Evolutionary conservation across 2,888 invertebrate species (phyloP).

Genomic region (Mactromeris polynyma): DNA sequence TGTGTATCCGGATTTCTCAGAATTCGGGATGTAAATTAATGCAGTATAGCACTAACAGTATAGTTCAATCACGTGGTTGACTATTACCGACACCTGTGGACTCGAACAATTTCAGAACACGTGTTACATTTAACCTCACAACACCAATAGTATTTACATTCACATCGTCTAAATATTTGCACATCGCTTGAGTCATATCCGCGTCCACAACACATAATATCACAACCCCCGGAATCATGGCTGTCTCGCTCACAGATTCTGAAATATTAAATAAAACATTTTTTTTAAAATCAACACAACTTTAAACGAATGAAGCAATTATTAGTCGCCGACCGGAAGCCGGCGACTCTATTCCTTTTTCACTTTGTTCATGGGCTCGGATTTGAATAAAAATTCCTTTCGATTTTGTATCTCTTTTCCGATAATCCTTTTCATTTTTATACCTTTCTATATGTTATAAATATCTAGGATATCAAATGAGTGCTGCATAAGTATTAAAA

Average conservation of each 20-base stretch:
- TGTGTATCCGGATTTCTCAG: conserved; percentile 23
- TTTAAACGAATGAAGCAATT: not conserved
- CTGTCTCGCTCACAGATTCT: conserved; percentile 91
- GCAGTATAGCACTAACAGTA: not conserved
- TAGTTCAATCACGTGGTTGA: not conserved
- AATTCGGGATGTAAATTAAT: not conserved
- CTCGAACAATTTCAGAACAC: conserved; percentile 90
- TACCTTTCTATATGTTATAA: too few species aligned
- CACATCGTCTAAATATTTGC: conserved; percentile 91
- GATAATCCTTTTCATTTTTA: too few species aligned
- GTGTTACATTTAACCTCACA: conserved; percentile 95
- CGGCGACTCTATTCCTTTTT: too few species aligned
- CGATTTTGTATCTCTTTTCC: too few species aligned
- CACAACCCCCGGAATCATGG: conserved; percentile 92
- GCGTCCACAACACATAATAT: conserved; percentile 94
- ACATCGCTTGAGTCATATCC: conserved; percentile 92
- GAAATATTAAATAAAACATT: conserved; percentile 45
- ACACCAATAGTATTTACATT: conserved; percentile 95
- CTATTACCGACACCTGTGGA: conserved; percentile 71
- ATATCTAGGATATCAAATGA: too few species aligned
- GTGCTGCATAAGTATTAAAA: too few species aligned
- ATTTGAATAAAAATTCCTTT: too few species aligned
- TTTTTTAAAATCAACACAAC: not conserved
- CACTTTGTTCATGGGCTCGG: too few species aligned
- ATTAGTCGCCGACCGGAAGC: too few species aligned